Base-by-base conservation (phyloP, 2,888 invertebrate species). In the Melinaea menophilus region DNA sequence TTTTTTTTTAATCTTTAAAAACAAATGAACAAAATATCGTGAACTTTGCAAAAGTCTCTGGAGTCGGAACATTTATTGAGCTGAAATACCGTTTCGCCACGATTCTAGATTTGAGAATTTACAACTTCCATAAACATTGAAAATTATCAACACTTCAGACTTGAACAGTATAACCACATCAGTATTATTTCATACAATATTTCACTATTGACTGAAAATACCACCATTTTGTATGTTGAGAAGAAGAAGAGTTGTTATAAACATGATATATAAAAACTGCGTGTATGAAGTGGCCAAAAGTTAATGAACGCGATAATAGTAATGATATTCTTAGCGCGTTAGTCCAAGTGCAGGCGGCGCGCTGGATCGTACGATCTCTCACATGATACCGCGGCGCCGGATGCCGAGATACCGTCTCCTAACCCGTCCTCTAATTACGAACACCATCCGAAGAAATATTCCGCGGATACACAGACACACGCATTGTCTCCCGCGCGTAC, bases 341-440 rank as follows among this genome's bases (percentile, higher is more conserved):
- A 66, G 66, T 64, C 66, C 67, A 63, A 70, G 68, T 69, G 69
- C 69, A 64, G 55, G 64, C 65, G 65, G 69, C 66, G 65, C 63
- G 59, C 58, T 45, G 61, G 58, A 67, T 72, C 71, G 56, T 55
- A 56, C 77, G 88, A 87, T 88, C 85, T 88, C 87, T 84, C 88
- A 87, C 84, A 83, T 79, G 88, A 88, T 88, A 85, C 73, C 66
- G 79, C 74, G 79, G 78, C 83, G 79, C 80, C 81, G 80, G 81
- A 82, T 81, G 76, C 77, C 67, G 73, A 75, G 85, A 85, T 85
- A 86, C 74, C 81, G 80, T 79, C 80, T 76, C 79, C 75, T 77
- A 76, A 73, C 72, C 79, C 73, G 79, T 79, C 79, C 80, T 80
- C 86, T 88, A 89, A 89, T 89, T 89, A 85, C 84, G 75, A 81